Conservation (phyloP, 92 coral and sea anemone genomes). For the Phenganax marumi region DNA sequence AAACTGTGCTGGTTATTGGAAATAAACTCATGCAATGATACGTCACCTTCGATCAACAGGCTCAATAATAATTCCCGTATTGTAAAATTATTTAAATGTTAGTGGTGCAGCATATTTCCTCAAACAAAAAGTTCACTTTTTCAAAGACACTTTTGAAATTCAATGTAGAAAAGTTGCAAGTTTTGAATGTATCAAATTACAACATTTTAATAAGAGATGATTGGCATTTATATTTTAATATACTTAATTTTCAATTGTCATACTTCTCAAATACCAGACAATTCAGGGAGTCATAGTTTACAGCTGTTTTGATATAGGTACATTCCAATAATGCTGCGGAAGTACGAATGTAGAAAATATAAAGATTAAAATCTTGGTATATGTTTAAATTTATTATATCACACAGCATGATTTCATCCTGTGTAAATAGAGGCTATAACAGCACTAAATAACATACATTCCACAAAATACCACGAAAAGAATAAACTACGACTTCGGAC, state of each 20-base stretch:
- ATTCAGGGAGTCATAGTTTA: constrained; percentile 1
- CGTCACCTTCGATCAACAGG: too few species aligned
- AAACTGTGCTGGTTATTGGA: too few species aligned
- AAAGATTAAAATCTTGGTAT: neutral
- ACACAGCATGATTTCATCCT: constrained; percentile 27
- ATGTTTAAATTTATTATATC: neutral
- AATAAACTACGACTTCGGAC: neutral
- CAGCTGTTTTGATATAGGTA: neutral
- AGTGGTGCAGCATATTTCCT: too few species aligned
- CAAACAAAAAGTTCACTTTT: neutral
- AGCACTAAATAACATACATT: constrained; percentile 21
- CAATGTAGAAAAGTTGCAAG: neutral
- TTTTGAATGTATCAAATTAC: constrained; percentile 10
- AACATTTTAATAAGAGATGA: neutral
- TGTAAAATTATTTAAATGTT: too few species aligned
- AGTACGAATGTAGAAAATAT: neutral
- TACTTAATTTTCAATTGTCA: neutral
- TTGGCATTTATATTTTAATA: neutral
- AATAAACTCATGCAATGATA: too few species aligned
- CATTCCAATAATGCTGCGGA: neutral
- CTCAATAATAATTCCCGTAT: too few species aligned
- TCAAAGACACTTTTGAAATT: neutral
- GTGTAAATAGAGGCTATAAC: constrained; percentile 12
- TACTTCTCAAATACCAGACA: neutral
- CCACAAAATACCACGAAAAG: constrained; percentile 22